Base-by-base conservation (phyloP, 2,113 vertebrate genomes). In the Athene cunicularia region DNA sequence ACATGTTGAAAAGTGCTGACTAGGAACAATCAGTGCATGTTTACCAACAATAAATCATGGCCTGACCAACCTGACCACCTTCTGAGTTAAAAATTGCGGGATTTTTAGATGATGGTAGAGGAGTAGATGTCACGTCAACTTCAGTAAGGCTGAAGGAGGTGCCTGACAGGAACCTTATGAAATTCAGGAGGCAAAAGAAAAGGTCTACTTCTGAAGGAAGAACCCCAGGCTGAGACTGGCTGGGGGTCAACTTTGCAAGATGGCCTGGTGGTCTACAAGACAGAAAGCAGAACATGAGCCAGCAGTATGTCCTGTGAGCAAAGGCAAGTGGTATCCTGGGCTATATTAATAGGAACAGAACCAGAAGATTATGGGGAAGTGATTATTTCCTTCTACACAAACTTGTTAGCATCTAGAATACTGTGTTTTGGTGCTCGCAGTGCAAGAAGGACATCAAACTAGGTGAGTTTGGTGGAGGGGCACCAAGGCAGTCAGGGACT, bases 281-380 rank as follows among this genome's bases (percentile, higher is more conserved):
- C 9, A 24, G 26, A 80, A 68, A 55, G n/a, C 21, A 70, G 59
- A 81, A 27, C 10, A 24, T 0, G 0, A 85, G 32, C 43, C 59
- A 79, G 12, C 21, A 45, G 10, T 52, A 27, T n/a, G 17, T 82
- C n/a, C 59, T 79, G 19, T 64, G 35, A 70, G 45, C 45, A 74
- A 37, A 88, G 55, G 35, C 74, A 79, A 56, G 35, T 18, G 14
- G 4, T 64, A 16, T 56, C 35, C n/a, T 86, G n/a, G 39, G 10
- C 50, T 50, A 0, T 35, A 33, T 39, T 39, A 81, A 30, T n/a
- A 45, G 50, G 30, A 92, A 81, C 22, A 58, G 47, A 64, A 74
- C 14, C 16, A 68, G 32, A 49, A 89, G 58, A 19, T 4, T n/a
- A 32, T 73, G 20, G 11, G 37, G 27, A 83, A 49, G 3, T 32